Base-by-base conservation (phyloP, 2,113 vertebrate species). In the Petromus typicus region DNA sequence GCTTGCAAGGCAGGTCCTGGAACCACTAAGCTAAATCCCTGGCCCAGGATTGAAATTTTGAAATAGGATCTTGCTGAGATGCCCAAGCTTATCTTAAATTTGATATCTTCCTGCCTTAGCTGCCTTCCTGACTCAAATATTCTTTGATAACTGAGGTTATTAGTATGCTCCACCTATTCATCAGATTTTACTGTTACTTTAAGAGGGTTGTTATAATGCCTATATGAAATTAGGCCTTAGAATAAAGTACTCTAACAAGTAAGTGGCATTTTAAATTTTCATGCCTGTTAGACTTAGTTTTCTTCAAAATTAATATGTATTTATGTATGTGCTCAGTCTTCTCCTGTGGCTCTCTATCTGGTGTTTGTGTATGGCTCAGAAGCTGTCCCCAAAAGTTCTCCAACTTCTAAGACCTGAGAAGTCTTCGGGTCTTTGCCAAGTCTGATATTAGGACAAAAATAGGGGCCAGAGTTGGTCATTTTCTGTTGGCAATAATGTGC, bases 321-420 rank as follows among this genome's bases (percentile, higher is more conserved):
- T 43, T 59, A 30, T 12, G 16, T 54, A 8, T 81, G 32, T 66
- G 16, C 40, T 7, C 45, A 16, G 13, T 75, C 23, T 45, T 40
- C 30, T 59, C 48, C 37, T 82, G 87, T 69, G 71, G 27, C 63
- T 64, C 1, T 37, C 4, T 61, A 2, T 75, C 30, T 81, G 51
- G 16, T 63, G 23, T 90, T 93, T 80, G 32, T 80, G 61, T 93
- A 90, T 80, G 92, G 76, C 78, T 90, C 78, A 83, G 56, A 91
- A 79, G 27, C 40, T 93, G 30, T 85, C 7, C 56, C 86, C 30
- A 40, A 64, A 37, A 45, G 43, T 88, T 84, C n/a, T n/a, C n/a
- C n/a, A n/a, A n/a, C n/a, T n/a, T n/a, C n/a, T n/a, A n/a, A n/a
- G n/a, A n/a, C n/a, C n/a, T 66, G 45, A 84, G 34, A 37, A 83